Base-by-base conservation (phyloP, 2,113 vertebrate genomes). In the Daboia siamensis region DNA sequence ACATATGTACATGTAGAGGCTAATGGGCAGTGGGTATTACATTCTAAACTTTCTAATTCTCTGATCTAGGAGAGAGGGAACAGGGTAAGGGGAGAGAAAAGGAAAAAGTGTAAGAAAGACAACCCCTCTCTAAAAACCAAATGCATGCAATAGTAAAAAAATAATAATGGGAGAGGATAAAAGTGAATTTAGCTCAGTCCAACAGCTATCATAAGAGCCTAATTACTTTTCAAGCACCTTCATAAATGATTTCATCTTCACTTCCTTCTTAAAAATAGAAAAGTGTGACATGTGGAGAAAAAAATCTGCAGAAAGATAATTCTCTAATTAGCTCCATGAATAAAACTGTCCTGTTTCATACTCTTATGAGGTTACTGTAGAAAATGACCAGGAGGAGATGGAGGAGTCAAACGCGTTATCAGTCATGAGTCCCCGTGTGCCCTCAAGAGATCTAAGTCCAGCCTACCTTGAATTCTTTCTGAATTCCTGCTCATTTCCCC, bases 1-100 rank as follows among this genome's bases (percentile, higher is more conserved):
- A 90, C 88, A 93, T 90, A 90, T 90, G 80, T 93, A 93, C 88
- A 84, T 55, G 86, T 86, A 90, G 88, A 90, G 56, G 88, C 88
- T 93, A 93, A 93, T 93, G 92, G 92, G 88, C 80, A 93, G 46
- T 6, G 56, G 56, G 80, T 57, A 86, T 33, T 51, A n/a, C 26
- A 89, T 85, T 92, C 69, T 92, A 56, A 39, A 21, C 56, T 86
- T 90, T 90, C 56, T 90, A 20, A 29, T n/a, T 90, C 55, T 52
- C 80, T 90, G 88, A 90, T 85, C 46, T 26, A 39, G 15, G 74
- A 44, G 29, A 23, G 90, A 46, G 39, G 21, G 39, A 9, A 46
- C 24, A 15, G 24, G 1, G 2, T 3, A 46, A 39, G 15, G 44
- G 26, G 88, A 44, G 74, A 29, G 69, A 54, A 17, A 64, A 74